Percentiles rank a stretch among this genome's conserved stretches.
Evolutionary conservation across 1,140 invertebrate species (phyloP).

Genomic region (Choristoneura fumiferana): DNA sequence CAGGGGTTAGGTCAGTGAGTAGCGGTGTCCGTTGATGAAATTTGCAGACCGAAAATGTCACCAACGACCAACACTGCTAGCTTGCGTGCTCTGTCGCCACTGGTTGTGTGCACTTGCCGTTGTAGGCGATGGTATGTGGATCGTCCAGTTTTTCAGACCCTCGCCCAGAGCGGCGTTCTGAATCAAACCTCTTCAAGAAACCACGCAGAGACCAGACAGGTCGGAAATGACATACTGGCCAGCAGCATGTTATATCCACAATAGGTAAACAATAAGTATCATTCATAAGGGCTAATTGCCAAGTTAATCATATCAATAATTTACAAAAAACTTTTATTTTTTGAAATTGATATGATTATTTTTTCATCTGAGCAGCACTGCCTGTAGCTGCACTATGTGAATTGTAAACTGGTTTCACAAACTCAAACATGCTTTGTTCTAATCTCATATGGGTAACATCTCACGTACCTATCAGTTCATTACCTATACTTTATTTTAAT

Average conservation of each 20-base stretch:
- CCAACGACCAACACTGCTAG: conserved; percentile 69
- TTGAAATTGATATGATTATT: conserved; percentile 48
- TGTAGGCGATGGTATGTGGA: conserved; percentile 78
- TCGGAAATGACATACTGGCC: conserved; percentile 69
- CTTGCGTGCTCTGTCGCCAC: conserved; percentile 56
- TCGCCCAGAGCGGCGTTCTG: conserved; percentile 68
- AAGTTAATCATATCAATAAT: conserved; percentile 49
- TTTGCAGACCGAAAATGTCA: conserved; percentile 70
- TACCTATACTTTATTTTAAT: neutral
- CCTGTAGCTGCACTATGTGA: neutral
- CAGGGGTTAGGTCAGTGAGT: conserved; percentile 54
- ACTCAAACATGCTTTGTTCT: neutral
- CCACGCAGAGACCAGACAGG: conserved; percentile 63
- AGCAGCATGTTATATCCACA: conserved; percentile 64
- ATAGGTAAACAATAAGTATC: conserved; percentile 78
- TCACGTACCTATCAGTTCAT: neutral
- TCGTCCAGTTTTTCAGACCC: conserved; percentile 77
- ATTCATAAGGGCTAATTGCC: conserved; percentile 72
- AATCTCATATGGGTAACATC: conserved; percentile 5
- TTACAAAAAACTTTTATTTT: conserved; percentile 26
- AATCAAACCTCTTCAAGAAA: conserved; percentile 64
- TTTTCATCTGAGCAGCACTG: conserved; percentile 28
- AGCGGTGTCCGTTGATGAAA: conserved; percentile 73
- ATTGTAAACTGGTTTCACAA: neutral
- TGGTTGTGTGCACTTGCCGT: conserved; percentile 67